Conservation (phyloP, 2,888 invertebrate species). For the Epinotia bilunana region DNA sequence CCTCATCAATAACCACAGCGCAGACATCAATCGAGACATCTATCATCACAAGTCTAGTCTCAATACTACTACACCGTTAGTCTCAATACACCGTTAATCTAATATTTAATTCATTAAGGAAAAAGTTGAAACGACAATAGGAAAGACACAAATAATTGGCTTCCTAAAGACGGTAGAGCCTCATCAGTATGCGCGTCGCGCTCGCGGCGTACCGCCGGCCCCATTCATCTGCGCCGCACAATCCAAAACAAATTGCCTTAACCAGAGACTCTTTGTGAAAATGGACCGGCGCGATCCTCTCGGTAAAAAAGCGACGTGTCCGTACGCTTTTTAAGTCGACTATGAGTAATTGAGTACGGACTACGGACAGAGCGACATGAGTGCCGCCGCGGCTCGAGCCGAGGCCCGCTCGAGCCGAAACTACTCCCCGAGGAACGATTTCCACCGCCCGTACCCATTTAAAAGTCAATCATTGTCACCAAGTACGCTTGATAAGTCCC, state of each 20-base stretch:
- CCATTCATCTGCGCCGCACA: slow-evolving; percentile 72
- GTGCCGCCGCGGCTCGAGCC: slow-evolving; percentile 37
- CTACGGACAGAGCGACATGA: slow-evolving; percentile 56
- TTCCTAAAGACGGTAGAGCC: slow-evolving; percentile 50
- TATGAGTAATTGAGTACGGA: slow-evolving; percentile 68
- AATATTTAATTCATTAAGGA: slow-evolving; percentile 48
- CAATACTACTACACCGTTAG: neutral
- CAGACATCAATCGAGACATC: neutral
- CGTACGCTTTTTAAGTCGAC: slow-evolving; percentile 58
- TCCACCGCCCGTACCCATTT: slow-evolving; percentile 66
- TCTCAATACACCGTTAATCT: slow-evolving; percentile 13
- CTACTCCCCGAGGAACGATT: slow-evolving; percentile 53
- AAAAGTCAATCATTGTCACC: slow-evolving; percentile 78
- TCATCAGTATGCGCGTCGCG: slow-evolving; percentile 72
- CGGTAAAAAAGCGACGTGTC: slow-evolving; percentile 59
- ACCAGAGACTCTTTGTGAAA: slow-evolving; percentile 65
- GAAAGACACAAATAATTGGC: slow-evolving; percentile 65
- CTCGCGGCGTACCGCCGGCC: slow-evolving; percentile 55
- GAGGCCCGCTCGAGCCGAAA: slow-evolving; percentile 1
- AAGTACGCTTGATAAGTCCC: slow-evolving; percentile 63
- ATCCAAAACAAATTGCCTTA: slow-evolving; percentile 75
- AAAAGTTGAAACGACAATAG: slow-evolving; percentile 56
- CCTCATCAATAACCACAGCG: slow-evolving; percentile 27
- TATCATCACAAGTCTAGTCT: slow-evolving; percentile 14
- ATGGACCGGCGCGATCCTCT: slow-evolving; percentile 61